A percentile compares a stretch with the other conserved stretches of the same genome.
phyloP scores from a whole-genome alignment of 2,113 vertebrate species.

The Bolborhynchus lineola region DNA sequence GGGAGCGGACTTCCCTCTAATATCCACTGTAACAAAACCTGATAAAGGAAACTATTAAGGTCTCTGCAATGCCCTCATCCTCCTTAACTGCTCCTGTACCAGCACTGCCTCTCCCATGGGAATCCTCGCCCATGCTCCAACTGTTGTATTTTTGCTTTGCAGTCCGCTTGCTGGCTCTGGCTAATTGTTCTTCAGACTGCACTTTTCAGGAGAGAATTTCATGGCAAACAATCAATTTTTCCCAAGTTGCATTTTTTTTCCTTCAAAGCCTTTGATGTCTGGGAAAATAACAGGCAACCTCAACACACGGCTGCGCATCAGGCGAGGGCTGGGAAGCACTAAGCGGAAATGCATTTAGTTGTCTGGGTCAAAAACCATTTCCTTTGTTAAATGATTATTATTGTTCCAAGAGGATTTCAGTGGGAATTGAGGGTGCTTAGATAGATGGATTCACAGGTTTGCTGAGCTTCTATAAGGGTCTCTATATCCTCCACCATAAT shows the following conservation, averaged over 20 bases:
- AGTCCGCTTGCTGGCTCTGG: neutral
- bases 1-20: neutral
- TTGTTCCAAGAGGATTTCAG: conserved; percentile 70
- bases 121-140: accelerated
- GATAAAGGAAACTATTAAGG: neutral
- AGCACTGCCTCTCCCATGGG: neutral
- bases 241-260: conserved; percentile 7
- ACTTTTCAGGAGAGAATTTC: conserved; percentile 22
- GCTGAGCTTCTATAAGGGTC: conserved; percentile 68
- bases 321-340: conserved; percentile 57
- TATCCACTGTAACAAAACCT: neutral
- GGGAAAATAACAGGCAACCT: conserved; percentile 64
- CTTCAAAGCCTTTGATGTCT: conserved; percentile 58
- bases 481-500: conserved; percentile 66
- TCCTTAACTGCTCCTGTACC: neutral
- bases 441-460: conserved; percentile 67
- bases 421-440: conserved; percentile 70
- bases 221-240: conserved; percentile 45
- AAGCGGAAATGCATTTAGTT: conserved; percentile 65
- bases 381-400: conserved; percentile 68
- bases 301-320: conserved; percentile 60
- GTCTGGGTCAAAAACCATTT: conserved; percentile 68
- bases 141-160: neutral
- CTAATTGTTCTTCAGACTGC: conserved; percentile 34
- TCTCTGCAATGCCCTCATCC: neutral